These are phyloP conservation scores for Telmatochromis sp. DNA, from an alignment of 2,113 vertebrate species.

Conservation along the genomic window DNA sequence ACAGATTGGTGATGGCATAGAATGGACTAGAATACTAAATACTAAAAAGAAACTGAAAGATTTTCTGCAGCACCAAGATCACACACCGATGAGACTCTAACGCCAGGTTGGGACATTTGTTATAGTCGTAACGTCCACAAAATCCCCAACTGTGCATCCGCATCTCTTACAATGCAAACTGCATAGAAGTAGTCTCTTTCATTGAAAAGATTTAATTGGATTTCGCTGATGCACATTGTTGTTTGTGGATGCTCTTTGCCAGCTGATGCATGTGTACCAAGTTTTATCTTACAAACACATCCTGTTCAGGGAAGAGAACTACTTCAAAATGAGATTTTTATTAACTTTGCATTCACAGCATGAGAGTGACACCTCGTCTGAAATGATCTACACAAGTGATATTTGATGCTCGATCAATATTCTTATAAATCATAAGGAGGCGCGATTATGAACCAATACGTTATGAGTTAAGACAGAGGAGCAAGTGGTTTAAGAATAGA, in stretches of 20 bases:
- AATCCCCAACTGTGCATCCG: not conserved
- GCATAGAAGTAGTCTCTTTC: not conserved
- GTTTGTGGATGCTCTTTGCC: slow-evolving; percentile 25
- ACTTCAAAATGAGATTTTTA: not conserved
- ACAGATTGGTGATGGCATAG: slow-evolving; percentile 68
- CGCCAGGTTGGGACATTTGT: slow-evolving; percentile 43
- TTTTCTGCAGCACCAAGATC: slow-evolving; percentile 24
- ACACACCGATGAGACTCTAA: not conserved
- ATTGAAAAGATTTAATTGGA: slow-evolving; percentile 17
- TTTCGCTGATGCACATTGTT: slow-evolving; percentile 27
- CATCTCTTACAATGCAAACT: not conserved
- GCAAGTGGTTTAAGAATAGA: slow-evolving; percentile 48
- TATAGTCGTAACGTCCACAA: not conserved
- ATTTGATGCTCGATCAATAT: slow-evolving; percentile 28
- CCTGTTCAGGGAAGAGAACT: not conserved
- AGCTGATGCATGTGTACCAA: slow-evolving; percentile 45
- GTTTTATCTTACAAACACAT: slow-evolving; percentile 16
- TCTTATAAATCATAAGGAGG: slow-evolving; percentile 28
- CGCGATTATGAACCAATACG: slow-evolving; percentile 54
- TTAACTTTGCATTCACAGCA: not conserved
- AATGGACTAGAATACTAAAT: slow-evolving; percentile 69
- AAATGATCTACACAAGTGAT: not conserved
- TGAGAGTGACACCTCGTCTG: not conserved
- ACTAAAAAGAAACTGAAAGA: slow-evolving; percentile 54
- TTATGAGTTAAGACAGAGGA: slow-evolving; percentile 49